These are phyloP conservation scores for Pomatorhinus ruficollis DNA, from an alignment of 2,113 vertebrate genomes.

Conservation along the genomic window DNA sequence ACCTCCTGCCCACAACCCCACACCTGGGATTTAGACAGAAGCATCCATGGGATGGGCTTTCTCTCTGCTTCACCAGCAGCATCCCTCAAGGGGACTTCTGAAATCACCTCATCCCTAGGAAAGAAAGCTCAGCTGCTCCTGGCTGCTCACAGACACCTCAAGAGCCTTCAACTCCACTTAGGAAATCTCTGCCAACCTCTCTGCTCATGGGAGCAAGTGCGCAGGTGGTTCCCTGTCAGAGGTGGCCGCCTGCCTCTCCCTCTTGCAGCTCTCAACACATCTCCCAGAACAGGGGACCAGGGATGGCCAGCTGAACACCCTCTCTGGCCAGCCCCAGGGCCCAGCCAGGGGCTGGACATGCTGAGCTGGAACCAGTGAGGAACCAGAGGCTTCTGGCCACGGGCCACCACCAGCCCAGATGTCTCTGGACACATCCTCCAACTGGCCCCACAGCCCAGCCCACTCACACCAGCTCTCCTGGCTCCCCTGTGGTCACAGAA, in stretches of 20 bases:
- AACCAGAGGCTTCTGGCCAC: neutral
- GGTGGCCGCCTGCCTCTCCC: neutral
- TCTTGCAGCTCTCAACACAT: neutral
- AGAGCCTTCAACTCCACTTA: neutral
- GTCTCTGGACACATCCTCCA: rapidly evolving
- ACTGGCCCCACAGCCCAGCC: neutral
- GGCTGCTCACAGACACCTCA: neutral
- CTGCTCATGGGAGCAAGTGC: rapidly evolving
- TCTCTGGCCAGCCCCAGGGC: neutral
- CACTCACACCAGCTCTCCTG: neutral
- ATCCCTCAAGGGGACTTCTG: neutral
- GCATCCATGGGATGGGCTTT: neutral
- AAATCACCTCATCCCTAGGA: neutral
- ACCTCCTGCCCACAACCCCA: neutral
- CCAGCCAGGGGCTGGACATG: neutral
- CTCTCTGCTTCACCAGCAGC: neutral
- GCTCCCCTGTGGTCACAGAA: neutral
- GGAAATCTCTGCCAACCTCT: neutral
- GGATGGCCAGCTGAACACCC: neutral
- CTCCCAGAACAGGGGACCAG: neutral
- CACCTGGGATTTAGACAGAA: neutral
- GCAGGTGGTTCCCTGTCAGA: neutral
- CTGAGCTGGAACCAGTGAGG: neutral
- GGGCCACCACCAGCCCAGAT: neutral
- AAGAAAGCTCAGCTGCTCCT: neutral